A percentile compares a stretch with the other conserved stretches of the same genome.
Evolutionary conservation across 2,888 invertebrate species (phyloP).

Genomic region (Ophion slaviceki): DNA sequence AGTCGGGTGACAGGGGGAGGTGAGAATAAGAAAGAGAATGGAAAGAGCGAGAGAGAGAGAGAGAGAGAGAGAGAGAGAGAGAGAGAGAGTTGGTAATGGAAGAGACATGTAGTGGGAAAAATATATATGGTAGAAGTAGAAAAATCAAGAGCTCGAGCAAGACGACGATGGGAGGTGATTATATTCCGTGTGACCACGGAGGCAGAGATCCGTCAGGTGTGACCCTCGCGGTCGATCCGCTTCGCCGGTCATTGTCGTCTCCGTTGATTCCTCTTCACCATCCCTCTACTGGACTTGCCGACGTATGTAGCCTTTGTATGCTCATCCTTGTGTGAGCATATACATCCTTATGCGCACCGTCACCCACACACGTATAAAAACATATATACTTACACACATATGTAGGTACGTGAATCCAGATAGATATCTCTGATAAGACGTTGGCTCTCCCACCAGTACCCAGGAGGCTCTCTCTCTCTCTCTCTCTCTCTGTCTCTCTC

Average conservation of each 20-base stretch:
- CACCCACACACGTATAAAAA: neutral
- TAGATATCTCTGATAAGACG: slow-evolving; percentile 35
- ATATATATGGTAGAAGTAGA: slow-evolving; percentile 42
- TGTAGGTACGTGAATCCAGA: slow-evolving; percentile 12
- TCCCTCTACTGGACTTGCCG: slow-evolving; percentile 40
- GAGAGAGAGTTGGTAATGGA: slow-evolving; percentile 10
- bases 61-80: neutral
- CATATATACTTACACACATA: neutral
- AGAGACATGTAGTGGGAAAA: slow-evolving; percentile 28
- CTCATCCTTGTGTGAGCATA: neutral
- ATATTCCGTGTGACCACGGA: slow-evolving; percentile 68
- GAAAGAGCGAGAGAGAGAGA: neutral
- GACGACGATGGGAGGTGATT: slow-evolving; percentile 58
- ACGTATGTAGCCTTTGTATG: slow-evolving; percentile 2
- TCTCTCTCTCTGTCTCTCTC: neutral
- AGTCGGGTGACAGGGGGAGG: too few species aligned
- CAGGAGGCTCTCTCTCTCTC: neutral
- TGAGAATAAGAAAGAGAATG: neutral
- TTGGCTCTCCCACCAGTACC: slow-evolving; percentile 34
- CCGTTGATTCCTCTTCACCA: slow-evolving; percentile 36
- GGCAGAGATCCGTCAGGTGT: slow-evolving; percentile 76
- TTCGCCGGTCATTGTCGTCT: slow-evolving; percentile 65
- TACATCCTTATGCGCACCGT: neutral
- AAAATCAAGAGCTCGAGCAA: slow-evolving; percentile 28
- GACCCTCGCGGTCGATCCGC: slow-evolving; percentile 70